Percentiles rank a stretch among this genome's conserved stretches.
These are phyloP conservation scores for Champsocephalus gunnari DNA, from an alignment of 2,797 vertebrate genomes.

Conservation along the genomic window DNA sequence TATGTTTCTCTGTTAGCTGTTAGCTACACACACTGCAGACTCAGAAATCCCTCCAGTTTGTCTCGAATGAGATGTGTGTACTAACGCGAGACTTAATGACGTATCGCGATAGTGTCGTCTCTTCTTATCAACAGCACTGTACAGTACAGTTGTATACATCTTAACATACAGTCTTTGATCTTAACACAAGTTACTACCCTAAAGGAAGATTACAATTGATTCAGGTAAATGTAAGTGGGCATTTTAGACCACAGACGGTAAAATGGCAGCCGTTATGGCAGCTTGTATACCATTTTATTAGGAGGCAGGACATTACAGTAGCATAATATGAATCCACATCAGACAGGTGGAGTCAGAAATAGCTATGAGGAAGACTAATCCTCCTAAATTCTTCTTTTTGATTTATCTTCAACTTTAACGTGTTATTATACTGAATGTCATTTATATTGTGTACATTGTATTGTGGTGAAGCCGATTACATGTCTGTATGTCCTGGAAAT, in stretches of 20 bases:
- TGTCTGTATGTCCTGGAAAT: no score
- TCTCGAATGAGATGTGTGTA: slow-evolving; percentile 28
- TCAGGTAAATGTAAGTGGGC: neutral
- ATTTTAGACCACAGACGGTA: neutral
- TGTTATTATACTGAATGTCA: no score
- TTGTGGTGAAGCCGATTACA: no score
- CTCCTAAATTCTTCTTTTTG: no score
- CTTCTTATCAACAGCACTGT: no score
- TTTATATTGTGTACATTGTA: no score
- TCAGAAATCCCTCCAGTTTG: slow-evolving; percentile 68
- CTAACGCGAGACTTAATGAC: slow-evolving; percentile 24
- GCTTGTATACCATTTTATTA: neutral
- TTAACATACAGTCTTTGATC: no score
- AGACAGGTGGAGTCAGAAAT: neutral
- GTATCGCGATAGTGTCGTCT: slow-evolving; percentile 28
- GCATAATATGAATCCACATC: neutral
- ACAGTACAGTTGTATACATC: no score
- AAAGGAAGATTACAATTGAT: neutral
- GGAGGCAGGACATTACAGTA: neutral
- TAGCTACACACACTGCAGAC: slow-evolving; percentile 14
- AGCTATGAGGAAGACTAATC: no score
- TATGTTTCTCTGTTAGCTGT: slow-evolving; percentile 34
- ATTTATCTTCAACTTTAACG: no score
- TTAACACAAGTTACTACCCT: neutral
- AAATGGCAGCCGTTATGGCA: neutral